Evolutionary conservation across 2,888 invertebrate genomes (phyloP).

Genomic region (Rhaphigaster nebulosa): DNA sequence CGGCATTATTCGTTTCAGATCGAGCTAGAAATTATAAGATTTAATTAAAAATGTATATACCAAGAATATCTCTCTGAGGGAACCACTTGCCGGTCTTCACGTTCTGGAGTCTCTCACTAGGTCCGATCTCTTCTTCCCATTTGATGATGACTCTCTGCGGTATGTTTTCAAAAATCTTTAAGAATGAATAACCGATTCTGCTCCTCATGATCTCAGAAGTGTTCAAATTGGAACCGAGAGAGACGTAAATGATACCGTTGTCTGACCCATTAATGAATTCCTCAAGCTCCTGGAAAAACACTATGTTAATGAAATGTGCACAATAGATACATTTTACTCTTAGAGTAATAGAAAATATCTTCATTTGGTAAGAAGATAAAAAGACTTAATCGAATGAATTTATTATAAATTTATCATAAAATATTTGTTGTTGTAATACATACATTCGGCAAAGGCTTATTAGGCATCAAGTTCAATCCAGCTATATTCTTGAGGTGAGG

Average conservation of each 20-base stretch:
- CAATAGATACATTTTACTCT: neutral
- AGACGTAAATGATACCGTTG: constrained; percentile 84
- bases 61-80: constrained; percentile 63
- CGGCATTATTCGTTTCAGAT: no score
- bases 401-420: no score
- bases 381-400: no score
- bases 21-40: neutral
- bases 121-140: constrained; percentile 77
- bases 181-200: constrained; percentile 73
- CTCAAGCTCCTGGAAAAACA: constrained; percentile 75
- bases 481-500: constrained; percentile 88
- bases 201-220: constrained; percentile 74
- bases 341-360: no score
- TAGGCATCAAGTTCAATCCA: constrained; percentile 83
- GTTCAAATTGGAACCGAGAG: constrained; percentile 87
- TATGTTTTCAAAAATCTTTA: constrained; percentile 75
- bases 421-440: no score
- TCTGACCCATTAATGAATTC: constrained; percentile 76
- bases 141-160: constrained; percentile 83
- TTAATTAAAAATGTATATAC: constrained; percentile 20
- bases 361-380: no score
- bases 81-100: constrained; percentile 74
- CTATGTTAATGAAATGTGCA: no score
- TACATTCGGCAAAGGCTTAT: constrained; percentile 78
- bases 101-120: constrained; percentile 71